A percentile compares a stretch with the other conserved stretches of the same genome.
phyloP scores from a whole-genome alignment of 2,888 invertebrate species.

The Phlogophora meticulosa region DNA sequence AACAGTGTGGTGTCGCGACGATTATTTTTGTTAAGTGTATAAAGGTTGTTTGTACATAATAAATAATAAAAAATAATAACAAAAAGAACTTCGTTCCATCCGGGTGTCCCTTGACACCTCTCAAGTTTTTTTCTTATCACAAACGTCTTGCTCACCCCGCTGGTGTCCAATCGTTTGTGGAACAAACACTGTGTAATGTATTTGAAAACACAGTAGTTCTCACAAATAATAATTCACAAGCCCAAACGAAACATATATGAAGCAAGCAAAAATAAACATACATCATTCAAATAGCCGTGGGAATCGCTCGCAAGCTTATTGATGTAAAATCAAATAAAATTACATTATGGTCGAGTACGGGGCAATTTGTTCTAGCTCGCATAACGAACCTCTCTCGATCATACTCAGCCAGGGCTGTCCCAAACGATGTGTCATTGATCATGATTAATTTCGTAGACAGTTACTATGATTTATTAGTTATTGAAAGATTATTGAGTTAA shows the following conservation, averaged over 20 bases:
- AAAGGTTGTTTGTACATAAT: no score
- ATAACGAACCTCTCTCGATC: conserved; percentile 49
- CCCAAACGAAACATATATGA: conserved; percentile 15
- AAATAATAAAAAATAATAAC: no score
- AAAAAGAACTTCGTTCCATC: no score
- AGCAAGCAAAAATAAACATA: conserved; percentile 35
- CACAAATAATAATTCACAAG: not conserved
- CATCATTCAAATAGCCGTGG: conserved; percentile 52
- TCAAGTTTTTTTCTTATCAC: no score
- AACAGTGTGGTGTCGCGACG: no score
- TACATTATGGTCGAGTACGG: conserved; percentile 41
- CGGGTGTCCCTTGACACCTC: no score
- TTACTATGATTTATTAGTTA: conserved; percentile 2
- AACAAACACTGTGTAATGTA: no score
- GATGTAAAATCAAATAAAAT: conserved; percentile 62
- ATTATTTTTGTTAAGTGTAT: no score
- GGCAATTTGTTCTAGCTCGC: conserved; percentile 58
- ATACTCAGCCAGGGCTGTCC: conserved; percentile 52
- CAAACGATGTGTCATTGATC: not conserved
- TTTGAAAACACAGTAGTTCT: not conserved
- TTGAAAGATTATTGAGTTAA: not conserved
- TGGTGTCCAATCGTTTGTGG: no score
- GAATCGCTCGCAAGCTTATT: conserved; percentile 52
- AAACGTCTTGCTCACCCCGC: no score
- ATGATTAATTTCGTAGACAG: not conserved